These are phyloP conservation scores for Erebia aethiops DNA, from an alignment of 2,888 invertebrate genomes.

Conservation along the genomic window DNA sequence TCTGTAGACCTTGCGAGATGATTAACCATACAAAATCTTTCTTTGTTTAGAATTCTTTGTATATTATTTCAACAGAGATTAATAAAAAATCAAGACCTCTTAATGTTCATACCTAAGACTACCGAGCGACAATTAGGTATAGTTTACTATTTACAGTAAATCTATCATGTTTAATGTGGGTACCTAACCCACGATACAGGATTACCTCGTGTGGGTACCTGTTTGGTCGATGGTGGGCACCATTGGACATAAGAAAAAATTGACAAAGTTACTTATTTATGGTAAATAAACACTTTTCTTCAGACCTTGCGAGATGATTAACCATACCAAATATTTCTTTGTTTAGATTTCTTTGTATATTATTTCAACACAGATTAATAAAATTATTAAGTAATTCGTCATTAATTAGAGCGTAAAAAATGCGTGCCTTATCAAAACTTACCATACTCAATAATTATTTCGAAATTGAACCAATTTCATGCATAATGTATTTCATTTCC, in stretches of 20 bases:
- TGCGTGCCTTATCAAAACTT: not conserved
- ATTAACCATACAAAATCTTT: not conserved
- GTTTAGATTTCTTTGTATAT: slow-evolving; percentile 1
- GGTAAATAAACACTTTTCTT: too few species aligned
- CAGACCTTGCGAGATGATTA: not conserved
- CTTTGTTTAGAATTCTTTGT: not conserved
- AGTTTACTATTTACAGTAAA: too few species aligned
- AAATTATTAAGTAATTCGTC: not conserved
- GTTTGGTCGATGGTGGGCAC: too few species aligned
- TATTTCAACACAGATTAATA: not conserved
- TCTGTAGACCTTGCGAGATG: not conserved
- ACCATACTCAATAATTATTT: not conserved
- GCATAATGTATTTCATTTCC: not conserved
- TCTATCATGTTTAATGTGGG: too few species aligned
- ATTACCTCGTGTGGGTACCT: too few species aligned
- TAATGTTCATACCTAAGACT: too few species aligned
- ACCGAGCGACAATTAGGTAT: too few species aligned
- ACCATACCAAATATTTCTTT: not conserved
- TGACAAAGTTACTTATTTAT: too few species aligned
- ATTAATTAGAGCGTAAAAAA: not conserved
- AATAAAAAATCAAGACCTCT: not conserved
- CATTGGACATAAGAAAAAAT: too few species aligned
- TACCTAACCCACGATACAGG: too few species aligned
- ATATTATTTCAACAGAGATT: not conserved
- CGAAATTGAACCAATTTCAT: not conserved